Conservation (phyloP, 2,113 vertebrate species). For the Salvelinus fontinalis region DNA sequence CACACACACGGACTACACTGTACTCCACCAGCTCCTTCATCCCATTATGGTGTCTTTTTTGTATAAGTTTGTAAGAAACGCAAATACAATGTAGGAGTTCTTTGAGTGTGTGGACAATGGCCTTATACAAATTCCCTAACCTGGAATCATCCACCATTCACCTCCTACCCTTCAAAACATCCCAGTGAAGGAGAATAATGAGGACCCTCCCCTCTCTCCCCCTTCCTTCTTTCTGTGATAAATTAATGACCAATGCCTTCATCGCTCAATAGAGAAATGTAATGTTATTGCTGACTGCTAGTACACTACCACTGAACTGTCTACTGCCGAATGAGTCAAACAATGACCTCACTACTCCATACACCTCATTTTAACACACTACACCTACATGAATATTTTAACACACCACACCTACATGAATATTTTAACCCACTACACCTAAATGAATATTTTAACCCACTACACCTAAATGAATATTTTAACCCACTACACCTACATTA, state of each 20-base stretch:
- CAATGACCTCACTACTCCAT: too few relatives aligned
- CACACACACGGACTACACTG: too few relatives aligned
- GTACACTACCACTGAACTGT: not conserved
- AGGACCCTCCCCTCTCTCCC: not conserved
- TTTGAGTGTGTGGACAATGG: not conserved
- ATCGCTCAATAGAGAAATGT: not conserved
- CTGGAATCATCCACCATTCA: not conserved
- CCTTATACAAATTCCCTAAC: not conserved
- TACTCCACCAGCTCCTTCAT: too few relatives aligned
- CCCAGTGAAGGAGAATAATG: not conserved
- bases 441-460: too few relatives aligned
- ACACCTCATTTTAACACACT: too few relatives aligned
- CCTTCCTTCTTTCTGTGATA: not conserved
- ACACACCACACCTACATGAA: too few relatives aligned
- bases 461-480: too few relatives aligned
- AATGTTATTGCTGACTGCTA: not conserved
- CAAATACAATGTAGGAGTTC: not conserved
- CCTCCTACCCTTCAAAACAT: too few relatives aligned
- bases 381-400: too few relatives aligned
- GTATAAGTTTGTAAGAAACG: not conserved
- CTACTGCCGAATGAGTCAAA: not conserved
- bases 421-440: too few relatives aligned
- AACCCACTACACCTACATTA: too few relatives aligned
- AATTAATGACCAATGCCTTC: not conserved
- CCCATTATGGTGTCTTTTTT: too few relatives aligned